Evolutionary conservation across 2,113 vertebrate genomes (phyloP).

Genomic region (Macaca mulatta): DNA sequence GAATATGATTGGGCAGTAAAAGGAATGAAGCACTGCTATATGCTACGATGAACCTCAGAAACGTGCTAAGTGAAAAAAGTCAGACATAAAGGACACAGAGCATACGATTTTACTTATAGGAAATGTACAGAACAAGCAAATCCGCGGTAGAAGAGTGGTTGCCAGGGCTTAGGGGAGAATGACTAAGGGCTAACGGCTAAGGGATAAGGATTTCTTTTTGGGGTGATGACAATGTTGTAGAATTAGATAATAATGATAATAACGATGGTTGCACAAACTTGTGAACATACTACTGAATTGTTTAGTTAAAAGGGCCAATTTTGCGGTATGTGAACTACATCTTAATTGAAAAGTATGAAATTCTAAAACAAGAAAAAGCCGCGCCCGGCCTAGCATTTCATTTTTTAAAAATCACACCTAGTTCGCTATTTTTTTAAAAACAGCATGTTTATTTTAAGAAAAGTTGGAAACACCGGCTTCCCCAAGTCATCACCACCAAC

Average conservation of each 20-base stretch:
- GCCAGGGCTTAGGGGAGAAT: too few species aligned
- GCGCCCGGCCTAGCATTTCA: neutral
- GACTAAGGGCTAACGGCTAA: neutral
- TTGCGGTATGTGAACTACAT: neutral
- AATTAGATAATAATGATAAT: neutral
- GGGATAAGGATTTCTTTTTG: neutral
- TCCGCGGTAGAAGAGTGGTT: neutral
- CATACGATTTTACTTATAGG: neutral
- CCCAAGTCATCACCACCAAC: neutral
- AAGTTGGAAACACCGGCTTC: neutral
- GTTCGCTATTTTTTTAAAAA: neutral
- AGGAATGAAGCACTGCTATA: neutral
- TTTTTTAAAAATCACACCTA: neutral
- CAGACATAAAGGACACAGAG: neutral
- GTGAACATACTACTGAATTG: neutral
- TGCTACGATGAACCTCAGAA: neutral
- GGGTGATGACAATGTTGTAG: neutral
- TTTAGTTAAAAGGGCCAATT: neutral
- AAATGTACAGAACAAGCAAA: neutral
- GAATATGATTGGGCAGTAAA: neutral
- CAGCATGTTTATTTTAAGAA: neutral
- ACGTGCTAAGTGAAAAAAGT: neutral
- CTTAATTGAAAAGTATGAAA: neutral
- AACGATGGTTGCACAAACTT: neutral
- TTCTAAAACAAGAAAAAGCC: neutral